Evolutionary conservation across 2,797 vertebrate species (phyloP).

Genomic region (Clarias fuscus): DNA sequence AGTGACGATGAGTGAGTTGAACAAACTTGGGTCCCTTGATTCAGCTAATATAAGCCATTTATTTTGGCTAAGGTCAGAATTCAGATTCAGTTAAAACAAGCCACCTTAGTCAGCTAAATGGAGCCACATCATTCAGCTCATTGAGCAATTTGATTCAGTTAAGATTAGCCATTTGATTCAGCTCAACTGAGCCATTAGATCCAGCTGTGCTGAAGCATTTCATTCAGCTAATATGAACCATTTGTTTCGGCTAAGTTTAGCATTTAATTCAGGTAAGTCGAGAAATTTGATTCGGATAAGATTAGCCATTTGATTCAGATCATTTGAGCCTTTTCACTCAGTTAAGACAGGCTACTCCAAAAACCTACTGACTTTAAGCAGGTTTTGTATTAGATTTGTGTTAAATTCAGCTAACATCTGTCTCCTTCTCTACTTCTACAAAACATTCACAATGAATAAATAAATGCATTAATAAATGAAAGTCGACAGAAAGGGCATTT

Average conservation of each 20-base stretch:
- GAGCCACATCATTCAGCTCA: neutral
- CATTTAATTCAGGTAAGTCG: neutral
- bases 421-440: neutral
- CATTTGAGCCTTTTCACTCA: neutral
- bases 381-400: neutral
- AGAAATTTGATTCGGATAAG: neutral
- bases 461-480: neutral
- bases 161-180: neutral
- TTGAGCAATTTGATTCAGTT: neutral
- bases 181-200: neutral
- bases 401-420: neutral
- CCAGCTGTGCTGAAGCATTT: neutral
- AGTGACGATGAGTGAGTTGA: too few relatives aligned
- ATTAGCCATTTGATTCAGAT: neutral
- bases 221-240: neutral
- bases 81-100: neutral
- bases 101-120: neutral
- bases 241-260: neutral
- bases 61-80: too few relatives aligned
- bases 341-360: neutral
- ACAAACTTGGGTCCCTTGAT: neutral
- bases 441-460: neutral
- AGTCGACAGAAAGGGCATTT: too few relatives aligned
- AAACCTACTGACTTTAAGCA: neutral
- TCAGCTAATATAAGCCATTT: neutral